Evolutionary conservation across 1,140 invertebrate species (phyloP).

Genomic region (Nymphalis io): DNA sequence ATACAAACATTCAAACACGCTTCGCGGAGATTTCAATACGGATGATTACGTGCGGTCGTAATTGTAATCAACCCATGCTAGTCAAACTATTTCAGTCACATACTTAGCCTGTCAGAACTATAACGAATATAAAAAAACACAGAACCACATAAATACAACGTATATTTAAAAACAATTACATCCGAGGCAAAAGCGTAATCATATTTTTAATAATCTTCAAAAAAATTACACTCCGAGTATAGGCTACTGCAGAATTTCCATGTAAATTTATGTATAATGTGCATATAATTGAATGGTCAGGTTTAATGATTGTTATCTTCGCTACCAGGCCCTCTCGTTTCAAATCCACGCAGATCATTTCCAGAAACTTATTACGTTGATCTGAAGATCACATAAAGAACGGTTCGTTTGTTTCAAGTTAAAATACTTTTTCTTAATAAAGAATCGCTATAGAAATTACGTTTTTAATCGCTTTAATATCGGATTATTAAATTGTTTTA

Average conservation of each 20-base stretch:
- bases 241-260: conserved; percentile 8
- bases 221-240: conserved; percentile 12
- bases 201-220: conserved; percentile 11
- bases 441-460: no score
- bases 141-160: neutral
- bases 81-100: neutral
- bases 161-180: conserved; percentile 4
- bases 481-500: no score
- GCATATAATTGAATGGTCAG: neutral
- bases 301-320: conserved; percentile 15
- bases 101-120: neutral
- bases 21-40: neutral
- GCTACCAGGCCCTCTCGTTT: conserved; percentile 1
- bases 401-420: conserved; percentile 18
- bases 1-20: neutral
- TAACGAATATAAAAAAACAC: neutral
- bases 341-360: conserved; percentile 22
- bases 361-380: conserved; percentile 46
- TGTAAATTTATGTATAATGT: conserved; percentile 14
- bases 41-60: neutral
- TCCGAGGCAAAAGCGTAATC: neutral
- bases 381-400: conserved; percentile 38
- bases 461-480: no score
- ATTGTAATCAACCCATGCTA: neutral
- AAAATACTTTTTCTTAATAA: no score